These are phyloP conservation scores for Hemiscyllium ocellatum DNA, from an alignment of 2,113 vertebrate genomes.

Conservation along the genomic window DNA sequence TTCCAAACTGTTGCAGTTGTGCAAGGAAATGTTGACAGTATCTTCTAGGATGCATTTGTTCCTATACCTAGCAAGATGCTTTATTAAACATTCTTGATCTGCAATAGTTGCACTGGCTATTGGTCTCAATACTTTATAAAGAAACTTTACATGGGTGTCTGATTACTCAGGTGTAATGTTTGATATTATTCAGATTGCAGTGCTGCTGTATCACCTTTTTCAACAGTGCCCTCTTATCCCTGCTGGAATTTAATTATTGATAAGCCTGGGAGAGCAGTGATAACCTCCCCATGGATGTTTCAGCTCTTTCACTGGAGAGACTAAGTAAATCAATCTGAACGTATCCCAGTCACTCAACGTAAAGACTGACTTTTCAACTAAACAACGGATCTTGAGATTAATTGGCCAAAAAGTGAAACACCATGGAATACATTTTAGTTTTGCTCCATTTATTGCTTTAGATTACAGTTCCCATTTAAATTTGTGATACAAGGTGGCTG, in stretches of 20 bases:
- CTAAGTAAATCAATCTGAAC: background rate
- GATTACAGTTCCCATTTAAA: constrained; percentile 3
- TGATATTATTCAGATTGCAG: background rate
- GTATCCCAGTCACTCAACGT: background rate
- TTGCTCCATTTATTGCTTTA: constrained; percentile 24
- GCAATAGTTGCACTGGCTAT: background rate
- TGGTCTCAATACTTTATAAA: background rate
- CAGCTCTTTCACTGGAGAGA: too few species aligned
- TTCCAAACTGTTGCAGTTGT: background rate
- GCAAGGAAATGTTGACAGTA: background rate
- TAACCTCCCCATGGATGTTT: background rate
- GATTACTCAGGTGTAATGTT: background rate
- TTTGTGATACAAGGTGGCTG: background rate
- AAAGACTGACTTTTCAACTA: background rate
- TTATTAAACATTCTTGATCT: background rate
- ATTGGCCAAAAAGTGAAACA: background rate
- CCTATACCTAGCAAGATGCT: background rate
- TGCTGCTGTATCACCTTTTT: background rate
- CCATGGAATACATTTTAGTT: background rate
- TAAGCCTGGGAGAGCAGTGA: background rate
- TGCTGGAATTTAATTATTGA: background rate
- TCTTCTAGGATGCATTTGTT: background rate
- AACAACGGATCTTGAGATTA: background rate
- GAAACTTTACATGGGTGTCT: background rate
- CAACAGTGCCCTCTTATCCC: too few species aligned